phyloP scores from a whole-genome alignment of 2,888 invertebrate genomes.

The Clusia tigrina region DNA sequence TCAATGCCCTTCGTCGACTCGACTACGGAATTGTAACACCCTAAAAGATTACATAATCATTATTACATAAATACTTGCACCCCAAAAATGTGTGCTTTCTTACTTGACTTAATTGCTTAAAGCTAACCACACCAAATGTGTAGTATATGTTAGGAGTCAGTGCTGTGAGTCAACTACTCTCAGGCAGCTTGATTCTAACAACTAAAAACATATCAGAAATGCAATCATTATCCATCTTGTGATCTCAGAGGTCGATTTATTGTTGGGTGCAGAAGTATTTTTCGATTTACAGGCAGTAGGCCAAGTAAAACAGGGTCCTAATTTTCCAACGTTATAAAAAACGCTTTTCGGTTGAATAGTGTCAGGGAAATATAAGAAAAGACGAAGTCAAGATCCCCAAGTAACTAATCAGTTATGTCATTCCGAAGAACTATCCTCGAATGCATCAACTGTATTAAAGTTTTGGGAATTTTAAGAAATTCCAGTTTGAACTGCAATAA shows the following conservation, averaged over 20 bases:
- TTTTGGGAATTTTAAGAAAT: conserved; percentile 18
- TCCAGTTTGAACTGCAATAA: conserved; percentile 15
- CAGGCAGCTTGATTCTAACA: no score
- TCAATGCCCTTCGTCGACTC: no score
- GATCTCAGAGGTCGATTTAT: conserved; percentile 20
- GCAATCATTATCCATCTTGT: no score
- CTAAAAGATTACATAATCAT: no score
- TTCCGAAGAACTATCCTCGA: neutral
- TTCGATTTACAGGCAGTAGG: conserved; percentile 26
- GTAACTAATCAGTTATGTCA: neutral
- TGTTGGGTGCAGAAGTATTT: conserved; percentile 28
- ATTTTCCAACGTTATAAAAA: conserved; percentile 25
- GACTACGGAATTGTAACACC: no score
- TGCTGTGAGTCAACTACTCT: no score
- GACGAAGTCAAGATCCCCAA: neutral
- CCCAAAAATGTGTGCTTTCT: no score
- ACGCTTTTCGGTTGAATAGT: conserved; percentile 23
- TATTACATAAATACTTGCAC: no score
- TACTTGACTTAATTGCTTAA: no score
- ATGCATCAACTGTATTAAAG: conserved; percentile 15
- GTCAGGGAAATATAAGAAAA: conserved; percentile 18
- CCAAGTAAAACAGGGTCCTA: conserved; percentile 23
- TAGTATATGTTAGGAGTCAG: no score
- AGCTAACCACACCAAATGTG: no score
- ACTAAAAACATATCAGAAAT: no score